Evolutionary conservation across 1,140 invertebrate species (phyloP).

Genomic region (Brachionus sp.): DNA sequence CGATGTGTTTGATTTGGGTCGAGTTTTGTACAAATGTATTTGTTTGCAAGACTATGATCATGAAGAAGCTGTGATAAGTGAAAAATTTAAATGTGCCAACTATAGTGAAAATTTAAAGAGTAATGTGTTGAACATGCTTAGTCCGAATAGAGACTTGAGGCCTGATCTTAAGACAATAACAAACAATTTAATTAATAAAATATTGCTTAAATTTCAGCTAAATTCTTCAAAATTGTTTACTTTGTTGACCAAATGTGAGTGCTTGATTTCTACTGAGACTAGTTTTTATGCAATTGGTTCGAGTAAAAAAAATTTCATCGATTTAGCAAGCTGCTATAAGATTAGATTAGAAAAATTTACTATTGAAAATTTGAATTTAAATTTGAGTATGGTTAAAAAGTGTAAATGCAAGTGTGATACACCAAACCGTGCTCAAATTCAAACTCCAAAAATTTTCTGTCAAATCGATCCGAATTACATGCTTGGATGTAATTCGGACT

Average conservation of each 20-base stretch:
- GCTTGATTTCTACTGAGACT: not conserved
- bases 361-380: not conserved
- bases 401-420: not conserved
- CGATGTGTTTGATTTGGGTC: not conserved
- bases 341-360: not conserved
- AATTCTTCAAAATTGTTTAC: not conserved
- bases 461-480: not conserved
- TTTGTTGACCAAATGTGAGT: not conserved
- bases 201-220: not conserved
- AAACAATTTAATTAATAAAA: not conserved
- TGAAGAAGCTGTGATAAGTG: not conserved
- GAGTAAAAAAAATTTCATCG: not conserved
- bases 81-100: not conserved
- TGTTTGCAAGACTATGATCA: not conserved
- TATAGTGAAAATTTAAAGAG: conserved; percentile 28
- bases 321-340: not conserved
- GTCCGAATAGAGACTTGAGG: not conserved
- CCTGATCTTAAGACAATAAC: not conserved
- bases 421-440: not conserved
- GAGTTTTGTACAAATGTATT: not conserved
- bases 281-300: not conserved
- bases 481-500: conserved; percentile 20
- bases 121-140: not conserved
- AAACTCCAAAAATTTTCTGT: not conserved
- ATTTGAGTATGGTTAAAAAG: not conserved